phyloP scores from a whole-genome alignment of 2,113 vertebrate species.

The Emydura subglobosa region DNA sequence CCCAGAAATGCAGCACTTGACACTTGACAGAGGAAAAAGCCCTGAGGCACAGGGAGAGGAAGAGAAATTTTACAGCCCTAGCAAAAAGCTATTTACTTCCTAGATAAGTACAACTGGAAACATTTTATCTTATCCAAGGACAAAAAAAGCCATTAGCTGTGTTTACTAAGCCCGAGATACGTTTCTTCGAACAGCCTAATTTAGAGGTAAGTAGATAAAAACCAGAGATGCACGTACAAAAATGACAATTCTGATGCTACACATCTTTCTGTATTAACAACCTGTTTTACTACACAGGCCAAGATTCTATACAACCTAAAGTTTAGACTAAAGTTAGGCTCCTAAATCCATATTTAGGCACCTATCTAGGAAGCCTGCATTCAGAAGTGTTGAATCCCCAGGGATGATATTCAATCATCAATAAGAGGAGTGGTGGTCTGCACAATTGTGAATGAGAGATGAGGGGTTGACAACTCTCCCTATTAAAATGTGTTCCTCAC shows the following conservation, averaged over 20 bases:
- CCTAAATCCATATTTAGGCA: not conserved
- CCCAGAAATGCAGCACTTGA: constrained; percentile 41
- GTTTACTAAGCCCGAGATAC: not conserved
- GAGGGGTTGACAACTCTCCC: not conserved
- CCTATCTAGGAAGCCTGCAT: not conserved
- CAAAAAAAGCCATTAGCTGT: constrained; percentile 36
- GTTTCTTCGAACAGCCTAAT: not conserved
- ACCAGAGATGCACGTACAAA: accelerated
- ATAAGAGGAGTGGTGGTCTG: not conserved
- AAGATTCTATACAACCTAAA: not conserved
- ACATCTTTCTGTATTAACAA: not conserved
- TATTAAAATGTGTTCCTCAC: not conserved
- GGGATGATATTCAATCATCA: not conserved
- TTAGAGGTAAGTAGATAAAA: not conserved
- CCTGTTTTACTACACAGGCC: not conserved
- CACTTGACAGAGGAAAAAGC: constrained; percentile 65
- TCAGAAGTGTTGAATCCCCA: not conserved
- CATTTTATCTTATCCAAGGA: constrained; percentile 22
- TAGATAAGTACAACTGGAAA: constrained; percentile 48
- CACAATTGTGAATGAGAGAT: not conserved
- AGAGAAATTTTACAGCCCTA: constrained; percentile 47
- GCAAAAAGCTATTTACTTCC: constrained; percentile 54
- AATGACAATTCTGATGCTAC: not conserved
- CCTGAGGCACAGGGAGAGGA: constrained; percentile 69
- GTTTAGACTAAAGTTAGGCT: not conserved